Evolutionary conservation across 2,888 invertebrate species (phyloP), one percentile per base, ranked within the genome.

Genomic region (Clostera curtula): DNA sequence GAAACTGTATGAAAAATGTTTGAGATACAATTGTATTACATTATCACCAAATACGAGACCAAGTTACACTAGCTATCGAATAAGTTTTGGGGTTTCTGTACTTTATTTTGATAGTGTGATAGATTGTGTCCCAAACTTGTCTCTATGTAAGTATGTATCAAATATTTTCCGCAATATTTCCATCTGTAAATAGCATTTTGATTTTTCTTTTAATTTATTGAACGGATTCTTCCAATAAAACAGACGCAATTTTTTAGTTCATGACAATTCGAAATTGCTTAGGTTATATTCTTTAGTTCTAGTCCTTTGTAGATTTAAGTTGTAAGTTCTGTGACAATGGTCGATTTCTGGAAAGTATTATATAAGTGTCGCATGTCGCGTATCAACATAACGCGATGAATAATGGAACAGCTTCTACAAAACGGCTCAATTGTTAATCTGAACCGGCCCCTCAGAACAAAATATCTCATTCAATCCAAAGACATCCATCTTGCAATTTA

Each of bases 221-320:
- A 48, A 49, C 34, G 38, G 28, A 31, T 36, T 36, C 38, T 24
- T 49, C 36, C 36, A 35, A 33, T 33, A 37, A 49, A 52, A 51
- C n/a, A n/a, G n/a, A 43, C 35, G 44, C 45, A 42, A 51, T 38
- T 48, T 63, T 68, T 67, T 63, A 62, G 62, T 70, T 60, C 60
- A 71, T 73, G 71, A 74, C 75, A 73, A 66, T 59, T 64, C 59
- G 51, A 65, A 66, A 68, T 68, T 63, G 56, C 47, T 62, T 67
- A 61, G 59, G 60, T 72, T 73, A 65, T 70, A 68, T 56, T 60
- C 58, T 58, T 77, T 79, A 79, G 77, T 67, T 77, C 79, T 80
- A 80, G 79, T 80, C 79, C 71, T 64, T 74, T 73, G 56, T 76
- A 76, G 66, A 35, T 62, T 38, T 71, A 72, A 65, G 60, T 37